Percentiles rank a stretch among this genome's conserved stretches.
phyloP scores from a whole-genome alignment of 92 coral and sea anemone species.

The Zoanthus sociatus region DNA sequence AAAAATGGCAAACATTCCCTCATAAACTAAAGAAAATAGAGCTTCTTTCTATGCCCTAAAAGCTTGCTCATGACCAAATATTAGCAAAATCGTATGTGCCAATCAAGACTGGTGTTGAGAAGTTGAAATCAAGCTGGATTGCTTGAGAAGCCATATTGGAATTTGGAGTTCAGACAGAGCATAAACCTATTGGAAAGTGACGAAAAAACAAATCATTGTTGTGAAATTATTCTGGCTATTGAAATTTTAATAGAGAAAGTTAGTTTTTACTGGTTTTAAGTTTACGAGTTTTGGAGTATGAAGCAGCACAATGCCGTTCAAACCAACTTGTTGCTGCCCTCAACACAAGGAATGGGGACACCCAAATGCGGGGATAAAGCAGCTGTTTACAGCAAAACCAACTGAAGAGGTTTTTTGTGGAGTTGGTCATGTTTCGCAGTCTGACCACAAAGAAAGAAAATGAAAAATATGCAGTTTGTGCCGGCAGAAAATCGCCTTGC shows the following conservation, averaged over 20 bases:
- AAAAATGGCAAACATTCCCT: constrained; percentile 15
- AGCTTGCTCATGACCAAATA: constrained; percentile 24
- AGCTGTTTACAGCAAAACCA: constrained; percentile 5
- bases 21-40: not conserved
- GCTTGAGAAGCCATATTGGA: constrained; percentile 6
- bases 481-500: not conserved
- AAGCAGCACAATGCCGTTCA: constrained; percentile 15
- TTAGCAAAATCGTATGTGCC: constrained; percentile 21
- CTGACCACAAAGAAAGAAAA: constrained; percentile 17
- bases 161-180: not conserved
- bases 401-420: constrained; percentile 6
- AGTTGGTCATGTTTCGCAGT: not conserved
- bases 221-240: not conserved
- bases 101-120: not conserved
- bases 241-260: constrained; percentile 6
- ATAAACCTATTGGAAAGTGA: not conserved
- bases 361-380: constrained; percentile 13
- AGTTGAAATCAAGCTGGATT: constrained; percentile 3
- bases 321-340: constrained; percentile 23
- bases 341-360: constrained; percentile 17
- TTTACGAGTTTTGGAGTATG: not conserved
- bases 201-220: constrained; percentile 1
- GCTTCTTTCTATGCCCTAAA: constrained; percentile 2
- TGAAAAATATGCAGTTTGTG: not conserved
- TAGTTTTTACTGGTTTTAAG: constrained; percentile 13